phyloP scores from a whole-genome alignment of 2,797 vertebrate genomes.

The Trematomus bernacchii region DNA sequence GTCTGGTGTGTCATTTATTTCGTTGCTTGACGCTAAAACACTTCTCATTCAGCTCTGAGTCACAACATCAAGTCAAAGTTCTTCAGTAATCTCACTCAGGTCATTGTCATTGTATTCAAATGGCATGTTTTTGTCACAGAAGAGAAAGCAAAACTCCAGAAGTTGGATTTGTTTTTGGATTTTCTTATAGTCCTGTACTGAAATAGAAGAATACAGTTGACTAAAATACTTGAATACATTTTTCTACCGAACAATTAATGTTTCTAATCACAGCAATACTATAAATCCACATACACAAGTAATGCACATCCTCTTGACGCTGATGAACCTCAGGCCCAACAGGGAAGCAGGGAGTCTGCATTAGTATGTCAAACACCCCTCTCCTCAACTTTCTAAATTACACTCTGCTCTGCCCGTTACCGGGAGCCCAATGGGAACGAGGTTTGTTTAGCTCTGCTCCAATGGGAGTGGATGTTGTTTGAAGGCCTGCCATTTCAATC shows the following conservation, averaged over 20 bases:
- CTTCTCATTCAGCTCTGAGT: not conserved
- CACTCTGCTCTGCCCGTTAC: constrained; percentile 68
- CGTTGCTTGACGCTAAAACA: not conserved
- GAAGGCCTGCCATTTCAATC: constrained; percentile 85
- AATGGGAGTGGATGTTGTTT: constrained; percentile 79
- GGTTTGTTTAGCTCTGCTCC: constrained; percentile 80
- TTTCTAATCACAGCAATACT: not conserved
- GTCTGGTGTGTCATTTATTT: not conserved
- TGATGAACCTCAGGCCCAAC: not conserved
- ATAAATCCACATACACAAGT: not conserved
- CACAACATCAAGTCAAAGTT: not conserved
- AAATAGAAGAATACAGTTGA: not conserved
- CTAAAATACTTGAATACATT: not conserved
- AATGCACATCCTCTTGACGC: not conserved
- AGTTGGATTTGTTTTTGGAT: not conserved
- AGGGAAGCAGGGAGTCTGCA: constrained; percentile 39
- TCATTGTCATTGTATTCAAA: too few species aligned
- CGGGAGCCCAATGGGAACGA: constrained; percentile 59
- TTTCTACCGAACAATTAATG: not conserved
- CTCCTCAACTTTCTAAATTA: constrained; percentile 68
- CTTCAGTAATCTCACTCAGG: not conserved
- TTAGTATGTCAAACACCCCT: constrained; percentile 61
- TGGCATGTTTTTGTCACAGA: too few species aligned
- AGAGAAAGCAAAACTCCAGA: not conserved
- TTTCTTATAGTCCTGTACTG: not conserved